Evolutionary conservation across 64 coral and sea anemone species (phyloP).

Genomic region (Astreopora myriophthalma): DNA sequence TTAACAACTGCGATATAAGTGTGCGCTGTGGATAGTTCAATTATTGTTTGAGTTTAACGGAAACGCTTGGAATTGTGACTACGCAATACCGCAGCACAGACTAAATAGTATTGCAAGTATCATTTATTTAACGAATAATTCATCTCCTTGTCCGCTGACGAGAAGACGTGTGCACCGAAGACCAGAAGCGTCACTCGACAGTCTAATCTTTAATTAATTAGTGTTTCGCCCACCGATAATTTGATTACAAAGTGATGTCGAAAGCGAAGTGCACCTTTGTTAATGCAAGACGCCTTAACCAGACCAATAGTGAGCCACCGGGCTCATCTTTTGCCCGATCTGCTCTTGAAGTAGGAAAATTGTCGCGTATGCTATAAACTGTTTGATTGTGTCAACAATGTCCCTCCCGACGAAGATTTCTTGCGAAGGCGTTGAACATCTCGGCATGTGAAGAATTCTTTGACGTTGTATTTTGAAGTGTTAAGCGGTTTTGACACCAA

Average conservation of each 20-base stretch:
- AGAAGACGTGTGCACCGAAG: neutral
- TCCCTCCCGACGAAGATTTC: neutral
- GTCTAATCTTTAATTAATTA: neutral
- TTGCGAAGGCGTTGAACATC: neutral
- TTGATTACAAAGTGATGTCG: neutral
- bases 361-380: no score
- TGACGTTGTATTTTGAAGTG: constrained; percentile 9
- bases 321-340: neutral
- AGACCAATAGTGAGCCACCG: neutral
- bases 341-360: neutral
- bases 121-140: neutral
- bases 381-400: neutral
- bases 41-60: no score
- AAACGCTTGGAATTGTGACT: no score
- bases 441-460: constrained; percentile 8
- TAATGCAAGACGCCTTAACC: neutral
- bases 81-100: no score
- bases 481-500: constrained; percentile 24
- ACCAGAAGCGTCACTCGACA: neutral
- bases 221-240: constrained; percentile 1
- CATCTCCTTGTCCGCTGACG: neutral
- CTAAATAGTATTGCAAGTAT: no score
- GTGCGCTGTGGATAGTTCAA: no score
- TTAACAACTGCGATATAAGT: no score
- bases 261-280: neutral